These are phyloP conservation scores for Nemotelus pantherinus DNA, from an alignment of 2,888 invertebrate species.

Conservation along the genomic window DNA sequence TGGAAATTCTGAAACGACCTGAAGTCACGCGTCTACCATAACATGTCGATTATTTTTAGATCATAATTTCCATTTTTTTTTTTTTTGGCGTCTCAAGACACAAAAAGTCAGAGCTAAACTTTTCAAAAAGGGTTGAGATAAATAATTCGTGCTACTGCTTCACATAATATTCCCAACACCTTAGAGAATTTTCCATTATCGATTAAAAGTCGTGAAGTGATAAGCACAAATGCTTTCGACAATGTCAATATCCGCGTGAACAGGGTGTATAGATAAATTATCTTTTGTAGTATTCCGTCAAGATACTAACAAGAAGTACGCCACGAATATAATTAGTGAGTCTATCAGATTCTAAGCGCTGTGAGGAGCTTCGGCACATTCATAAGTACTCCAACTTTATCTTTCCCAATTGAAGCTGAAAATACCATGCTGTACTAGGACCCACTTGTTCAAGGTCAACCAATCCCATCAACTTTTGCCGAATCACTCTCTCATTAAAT, in stretches of 20 bases:
- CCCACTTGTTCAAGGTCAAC: constrained; percentile 14
- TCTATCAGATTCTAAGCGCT: too few species aligned
- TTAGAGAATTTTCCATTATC: background rate
- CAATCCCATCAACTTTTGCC: background rate
- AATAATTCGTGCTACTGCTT: too few species aligned
- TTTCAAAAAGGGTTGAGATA: too few species aligned
- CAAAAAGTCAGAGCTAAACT: too few species aligned
- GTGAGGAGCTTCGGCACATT: background rate
- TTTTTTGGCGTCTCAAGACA: too few species aligned
- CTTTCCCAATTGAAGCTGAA: background rate
- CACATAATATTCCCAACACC: too few species aligned
- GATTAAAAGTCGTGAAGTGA: background rate
- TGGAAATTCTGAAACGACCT: too few species aligned
- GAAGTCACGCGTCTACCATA: background rate
- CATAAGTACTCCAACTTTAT: background rate
- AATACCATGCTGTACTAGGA: constrained; percentile 18
- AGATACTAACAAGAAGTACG: too few species aligned
- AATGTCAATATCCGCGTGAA: constrained; percentile 13
- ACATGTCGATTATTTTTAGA: background rate
- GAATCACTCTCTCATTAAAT: constrained; percentile 1
- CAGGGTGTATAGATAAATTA: background rate
- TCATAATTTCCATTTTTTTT: too few species aligned
- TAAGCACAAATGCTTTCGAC: background rate
- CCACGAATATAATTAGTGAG: too few species aligned
- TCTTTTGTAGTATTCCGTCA: too few species aligned